phyloP scores from a whole-genome alignment of 2,113 vertebrate species.

The Pygoscelis adeliae region DNA sequence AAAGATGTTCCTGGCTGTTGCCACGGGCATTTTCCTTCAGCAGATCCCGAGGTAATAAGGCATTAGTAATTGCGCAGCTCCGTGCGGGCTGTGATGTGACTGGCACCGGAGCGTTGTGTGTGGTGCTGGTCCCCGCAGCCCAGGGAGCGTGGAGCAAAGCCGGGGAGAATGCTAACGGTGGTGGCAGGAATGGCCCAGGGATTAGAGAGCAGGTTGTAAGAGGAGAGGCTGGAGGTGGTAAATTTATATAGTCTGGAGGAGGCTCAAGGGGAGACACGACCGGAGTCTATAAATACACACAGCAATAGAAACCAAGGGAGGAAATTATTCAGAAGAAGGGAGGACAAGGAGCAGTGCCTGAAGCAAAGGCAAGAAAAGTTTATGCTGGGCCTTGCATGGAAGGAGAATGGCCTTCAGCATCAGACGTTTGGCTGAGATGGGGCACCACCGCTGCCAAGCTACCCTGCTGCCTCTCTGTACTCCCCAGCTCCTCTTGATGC shows the following conservation, averaged over 20 bases:
- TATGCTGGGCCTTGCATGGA: neutral
- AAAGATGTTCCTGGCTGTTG: conserved; percentile 23
- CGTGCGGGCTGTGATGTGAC: neutral
- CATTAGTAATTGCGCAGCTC: neutral
- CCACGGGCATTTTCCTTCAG: neutral
- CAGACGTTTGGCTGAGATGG: accelerated
- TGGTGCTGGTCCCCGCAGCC: neutral
- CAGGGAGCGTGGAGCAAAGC: neutral
- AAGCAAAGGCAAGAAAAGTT: conserved; percentile 15
- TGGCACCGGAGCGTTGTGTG: neutral
- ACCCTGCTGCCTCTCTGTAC: neutral
- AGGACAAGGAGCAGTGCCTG: neutral
- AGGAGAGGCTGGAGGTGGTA: neutral
- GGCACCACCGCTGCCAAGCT: neutral
- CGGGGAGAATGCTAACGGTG: neutral
- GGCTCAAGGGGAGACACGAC: conserved; percentile 57
- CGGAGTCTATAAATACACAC: conserved; percentile 36
- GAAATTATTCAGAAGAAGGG: conserved; percentile 6
- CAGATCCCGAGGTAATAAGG: neutral
- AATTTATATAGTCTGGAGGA: conserved; percentile 46
- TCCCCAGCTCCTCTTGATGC: neutral
- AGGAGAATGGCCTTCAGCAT: neutral
- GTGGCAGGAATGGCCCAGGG: conserved; percentile 4
- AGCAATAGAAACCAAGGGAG: neutral
- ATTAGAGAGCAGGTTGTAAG: neutral